Conservation (phyloP, 2,113 vertebrate genomes). For the Axis porcinus region DNA sequence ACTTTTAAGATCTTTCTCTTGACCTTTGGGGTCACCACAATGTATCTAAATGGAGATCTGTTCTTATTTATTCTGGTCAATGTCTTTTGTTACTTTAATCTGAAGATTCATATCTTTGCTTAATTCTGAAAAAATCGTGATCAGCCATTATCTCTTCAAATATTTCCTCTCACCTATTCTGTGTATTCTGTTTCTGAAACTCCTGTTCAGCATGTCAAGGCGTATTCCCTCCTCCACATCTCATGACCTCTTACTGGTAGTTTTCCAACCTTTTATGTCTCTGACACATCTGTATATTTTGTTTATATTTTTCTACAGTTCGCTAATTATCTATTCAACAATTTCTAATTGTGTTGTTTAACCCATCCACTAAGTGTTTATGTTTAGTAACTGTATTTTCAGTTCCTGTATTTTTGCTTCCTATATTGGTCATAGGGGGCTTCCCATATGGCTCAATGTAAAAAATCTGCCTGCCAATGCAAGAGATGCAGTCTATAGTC, state of each 20-base stretch:
- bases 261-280: not conserved
- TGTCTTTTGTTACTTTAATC: not conserved
- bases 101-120: not conserved
- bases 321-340: not conserved
- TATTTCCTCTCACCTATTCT: not conserved
- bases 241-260: not conserved
- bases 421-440: not conserved
- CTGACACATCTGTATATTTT: not conserved
- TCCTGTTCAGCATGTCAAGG: not conserved
- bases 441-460: not conserved
- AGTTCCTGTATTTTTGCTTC: not conserved
- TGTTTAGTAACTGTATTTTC: not conserved
- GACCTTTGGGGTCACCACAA: not conserved
- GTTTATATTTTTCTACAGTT: not conserved
- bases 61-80: not conserved
- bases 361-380: not conserved
- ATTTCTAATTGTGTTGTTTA: not conserved
- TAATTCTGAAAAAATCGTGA: not conserved
- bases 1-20: conserved; percentile 8
- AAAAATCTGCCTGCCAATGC: not conserved
- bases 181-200: not conserved
- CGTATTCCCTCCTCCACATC: not conserved
- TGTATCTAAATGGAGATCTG: not conserved
- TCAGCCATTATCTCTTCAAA: not conserved
- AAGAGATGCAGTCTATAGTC: not conserved